These are phyloP conservation scores for Herpailurus yagouaroundi DNA, from an alignment of 2,113 vertebrate species.

Conservation along the genomic window DNA sequence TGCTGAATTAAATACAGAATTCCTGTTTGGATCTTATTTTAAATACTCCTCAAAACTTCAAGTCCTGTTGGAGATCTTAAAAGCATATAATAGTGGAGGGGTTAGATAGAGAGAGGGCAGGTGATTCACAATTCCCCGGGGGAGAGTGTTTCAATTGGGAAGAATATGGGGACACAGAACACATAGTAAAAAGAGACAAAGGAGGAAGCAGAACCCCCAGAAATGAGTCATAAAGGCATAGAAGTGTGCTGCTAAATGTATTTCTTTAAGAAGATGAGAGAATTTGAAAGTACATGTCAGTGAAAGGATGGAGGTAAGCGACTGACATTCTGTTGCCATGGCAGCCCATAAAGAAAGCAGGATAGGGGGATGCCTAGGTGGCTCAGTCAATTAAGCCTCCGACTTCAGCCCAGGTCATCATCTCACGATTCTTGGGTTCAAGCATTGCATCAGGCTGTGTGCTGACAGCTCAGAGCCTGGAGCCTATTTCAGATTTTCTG, in stretches of 20 bases:
- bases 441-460: no score
- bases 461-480: no score
- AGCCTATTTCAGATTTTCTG: no score
- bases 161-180: neutral
- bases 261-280: slow-evolving; percentile 21
- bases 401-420: no score
- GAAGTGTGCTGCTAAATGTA: neutral
- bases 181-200: neutral
- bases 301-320: neutral
- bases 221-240: neutral
- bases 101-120: neutral
- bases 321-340: neutral
- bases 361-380: no score
- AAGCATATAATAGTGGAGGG: neutral
- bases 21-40: neutral
- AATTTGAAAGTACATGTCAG: neutral
- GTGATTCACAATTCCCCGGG: neutral
- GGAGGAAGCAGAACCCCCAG: neutral
- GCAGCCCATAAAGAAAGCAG: neutral
- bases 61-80: neutral
- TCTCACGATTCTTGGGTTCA: no score
- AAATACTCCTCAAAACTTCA: neutral
- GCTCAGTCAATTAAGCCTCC: no score
- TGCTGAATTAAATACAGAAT: neutral
- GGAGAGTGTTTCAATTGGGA: neutral